These are phyloP conservation scores for Phymanthus crucifer DNA, from an alignment of 92 coral and sea anemone species.

Conservation along the genomic window DNA sequence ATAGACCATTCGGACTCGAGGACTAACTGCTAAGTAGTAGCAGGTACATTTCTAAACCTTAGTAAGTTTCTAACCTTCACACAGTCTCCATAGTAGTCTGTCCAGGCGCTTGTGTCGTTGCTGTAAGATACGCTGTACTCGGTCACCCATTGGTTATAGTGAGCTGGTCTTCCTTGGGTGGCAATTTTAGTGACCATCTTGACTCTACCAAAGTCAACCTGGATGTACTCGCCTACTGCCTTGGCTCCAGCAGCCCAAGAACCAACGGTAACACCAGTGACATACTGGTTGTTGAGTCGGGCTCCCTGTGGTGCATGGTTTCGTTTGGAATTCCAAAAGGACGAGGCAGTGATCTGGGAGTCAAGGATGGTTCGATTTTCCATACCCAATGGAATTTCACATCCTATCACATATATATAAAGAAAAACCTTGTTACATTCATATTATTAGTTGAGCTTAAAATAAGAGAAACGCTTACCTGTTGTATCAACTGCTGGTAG, in stretches of 20 bases:
- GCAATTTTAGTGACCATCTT: slow-evolving; percentile 1
- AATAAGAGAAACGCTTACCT: background rate
- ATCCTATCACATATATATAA: background rate
- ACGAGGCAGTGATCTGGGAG: slow-evolving; percentile 14
- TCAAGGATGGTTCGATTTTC: background rate
- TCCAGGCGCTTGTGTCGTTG: slow-evolving; percentile 1
- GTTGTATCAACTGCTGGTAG: background rate
- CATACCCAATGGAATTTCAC: slow-evolving; percentile 5
- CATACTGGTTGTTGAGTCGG: background rate
- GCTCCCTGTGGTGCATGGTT: background rate
- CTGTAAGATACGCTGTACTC: background rate
- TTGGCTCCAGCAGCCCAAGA: background rate
- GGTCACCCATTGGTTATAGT: background rate
- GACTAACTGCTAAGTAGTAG: too few relatives aligned
- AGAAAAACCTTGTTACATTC: background rate
- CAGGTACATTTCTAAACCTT: too few relatives aligned
- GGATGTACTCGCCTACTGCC: background rate
- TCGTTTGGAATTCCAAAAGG: background rate
- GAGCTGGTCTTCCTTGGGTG: slow-evolving; percentile 4
- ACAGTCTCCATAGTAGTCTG: background rate
- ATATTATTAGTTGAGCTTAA: too few relatives aligned
- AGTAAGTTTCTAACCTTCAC: slow-evolving; percentile 3
- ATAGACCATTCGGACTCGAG: too few relatives aligned
- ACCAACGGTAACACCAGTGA: background rate
- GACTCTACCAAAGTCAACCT: slow-evolving; percentile 13